phyloP scores from a whole-genome alignment of 2,113 vertebrate species.

The Prietella phreatophila region DNA sequence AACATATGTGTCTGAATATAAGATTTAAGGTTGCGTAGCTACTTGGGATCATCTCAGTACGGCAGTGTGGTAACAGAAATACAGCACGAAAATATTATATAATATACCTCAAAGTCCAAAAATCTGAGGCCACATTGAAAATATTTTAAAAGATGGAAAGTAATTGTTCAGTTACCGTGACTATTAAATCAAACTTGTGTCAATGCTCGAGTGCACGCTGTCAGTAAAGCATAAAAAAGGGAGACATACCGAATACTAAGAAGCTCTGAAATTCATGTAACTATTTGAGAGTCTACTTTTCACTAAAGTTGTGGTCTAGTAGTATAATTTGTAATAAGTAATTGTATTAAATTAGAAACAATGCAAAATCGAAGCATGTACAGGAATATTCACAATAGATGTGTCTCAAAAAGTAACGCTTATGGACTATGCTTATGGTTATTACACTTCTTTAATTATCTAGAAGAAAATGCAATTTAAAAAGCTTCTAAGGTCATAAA shows the following conservation, averaged over 20 bases:
- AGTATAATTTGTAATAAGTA: neutral
- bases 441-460: neutral
- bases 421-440: neutral
- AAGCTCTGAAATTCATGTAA: neutral
- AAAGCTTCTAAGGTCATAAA: no score
- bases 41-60: neutral
- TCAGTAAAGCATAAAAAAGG: neutral
- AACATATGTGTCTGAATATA: neutral
- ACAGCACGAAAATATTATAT: neutral
- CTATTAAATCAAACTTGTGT: no score
- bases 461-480: neutral
- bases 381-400: neutral
- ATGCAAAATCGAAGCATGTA: neutral
- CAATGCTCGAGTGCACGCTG: no score
- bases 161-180: no score
- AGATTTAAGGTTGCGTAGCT: neutral
- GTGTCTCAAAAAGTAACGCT: neutral
- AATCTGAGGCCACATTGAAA: neutral
- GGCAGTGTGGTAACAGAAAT: neutral
- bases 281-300: neutral
- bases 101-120: neutral
- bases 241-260: neutral
- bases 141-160: no score
- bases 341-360: neutral
- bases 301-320: neutral